Conservation (phyloP, 2,888 invertebrate genomes). For the Ommatoiulus sabulosus region DNA sequence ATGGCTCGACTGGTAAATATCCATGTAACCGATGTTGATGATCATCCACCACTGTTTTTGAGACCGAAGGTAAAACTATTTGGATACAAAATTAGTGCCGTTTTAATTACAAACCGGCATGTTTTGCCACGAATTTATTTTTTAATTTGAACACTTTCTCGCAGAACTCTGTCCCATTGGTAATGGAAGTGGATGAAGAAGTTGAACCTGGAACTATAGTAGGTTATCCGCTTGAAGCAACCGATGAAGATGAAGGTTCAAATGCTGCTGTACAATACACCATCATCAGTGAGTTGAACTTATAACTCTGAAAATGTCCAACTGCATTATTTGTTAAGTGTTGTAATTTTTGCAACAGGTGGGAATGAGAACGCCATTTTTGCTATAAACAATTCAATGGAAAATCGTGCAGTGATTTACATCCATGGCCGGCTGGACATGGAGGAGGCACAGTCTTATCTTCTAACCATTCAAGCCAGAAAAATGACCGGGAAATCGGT, state of each 20-base stretch:
- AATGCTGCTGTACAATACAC: constrained; percentile 81
- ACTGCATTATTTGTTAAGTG: too few relatives aligned
- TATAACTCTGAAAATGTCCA: too few relatives aligned
- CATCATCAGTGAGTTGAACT: constrained; percentile 72
- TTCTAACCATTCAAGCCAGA: constrained; percentile 74
- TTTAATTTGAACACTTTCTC: neutral
- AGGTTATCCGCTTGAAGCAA: constrained; percentile 75
- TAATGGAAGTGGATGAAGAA: constrained; percentile 77
- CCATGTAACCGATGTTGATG: constrained; percentile 79
- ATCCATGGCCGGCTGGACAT: constrained; percentile 76
- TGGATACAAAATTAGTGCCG: too few relatives aligned
- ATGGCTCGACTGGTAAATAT: constrained; percentile 79
- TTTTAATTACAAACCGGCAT: neutral
- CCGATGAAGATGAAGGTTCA: constrained; percentile 80
- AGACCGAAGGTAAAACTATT: constrained; percentile 72
- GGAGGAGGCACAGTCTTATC: constrained; percentile 73
- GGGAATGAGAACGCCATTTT: constrained; percentile 79
- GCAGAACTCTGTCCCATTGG: constrained; percentile 76
- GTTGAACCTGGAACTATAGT: constrained; percentile 76
- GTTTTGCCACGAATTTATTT: neutral
- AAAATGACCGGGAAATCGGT: constrained; percentile 5
- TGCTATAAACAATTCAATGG: constrained; percentile 72
- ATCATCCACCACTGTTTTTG: constrained; percentile 80
- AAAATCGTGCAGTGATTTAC: constrained; percentile 76
- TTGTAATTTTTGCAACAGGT: constrained; percentile 67